Evolutionary conservation across 2,113 vertebrate genomes (phyloP).

Genomic region (Sapajus apella): DNA sequence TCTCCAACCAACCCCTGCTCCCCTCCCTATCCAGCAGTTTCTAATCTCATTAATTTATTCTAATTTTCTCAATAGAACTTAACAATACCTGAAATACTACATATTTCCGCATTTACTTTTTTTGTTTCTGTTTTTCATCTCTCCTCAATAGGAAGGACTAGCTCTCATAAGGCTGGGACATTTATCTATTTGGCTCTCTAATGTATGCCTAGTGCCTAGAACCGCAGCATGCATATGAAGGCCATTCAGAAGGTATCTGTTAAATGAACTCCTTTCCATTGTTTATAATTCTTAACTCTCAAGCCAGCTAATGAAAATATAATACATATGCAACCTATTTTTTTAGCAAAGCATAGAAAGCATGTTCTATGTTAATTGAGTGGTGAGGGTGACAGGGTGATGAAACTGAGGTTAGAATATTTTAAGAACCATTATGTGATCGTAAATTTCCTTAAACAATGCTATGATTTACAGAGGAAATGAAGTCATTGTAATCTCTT

Average conservation of each 20-base stretch:
- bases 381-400: background rate
- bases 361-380: slow-evolving; percentile 61
- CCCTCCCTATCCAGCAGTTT: background rate
- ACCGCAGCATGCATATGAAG: background rate
- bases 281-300: background rate
- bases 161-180: background rate
- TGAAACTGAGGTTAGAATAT: slow-evolving; percentile 46
- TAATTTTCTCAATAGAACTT: background rate
- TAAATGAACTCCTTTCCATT: background rate
- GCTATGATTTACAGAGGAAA: slow-evolving; percentile 60
- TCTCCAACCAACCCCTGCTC: no score
- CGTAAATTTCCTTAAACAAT: slow-evolving; percentile 60
- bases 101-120: background rate
- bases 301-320: background rate
- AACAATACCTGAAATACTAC: background rate
- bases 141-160: background rate
- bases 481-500: slow-evolving; percentile 60
- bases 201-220: background rate
- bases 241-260: background rate
- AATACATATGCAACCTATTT: slow-evolving; percentile 23
- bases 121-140: background rate
- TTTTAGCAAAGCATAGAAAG: slow-evolving; percentile 39
- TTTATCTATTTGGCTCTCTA: background rate
- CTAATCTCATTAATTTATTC: background rate
- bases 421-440: slow-evolving; percentile 54